A percentile compares a stretch with the other conserved stretches of the same genome.
These are phyloP conservation scores for Brachyrhaphis roseni DNA, from an alignment of 2,797 vertebrate species.

Conservation along the genomic window DNA sequence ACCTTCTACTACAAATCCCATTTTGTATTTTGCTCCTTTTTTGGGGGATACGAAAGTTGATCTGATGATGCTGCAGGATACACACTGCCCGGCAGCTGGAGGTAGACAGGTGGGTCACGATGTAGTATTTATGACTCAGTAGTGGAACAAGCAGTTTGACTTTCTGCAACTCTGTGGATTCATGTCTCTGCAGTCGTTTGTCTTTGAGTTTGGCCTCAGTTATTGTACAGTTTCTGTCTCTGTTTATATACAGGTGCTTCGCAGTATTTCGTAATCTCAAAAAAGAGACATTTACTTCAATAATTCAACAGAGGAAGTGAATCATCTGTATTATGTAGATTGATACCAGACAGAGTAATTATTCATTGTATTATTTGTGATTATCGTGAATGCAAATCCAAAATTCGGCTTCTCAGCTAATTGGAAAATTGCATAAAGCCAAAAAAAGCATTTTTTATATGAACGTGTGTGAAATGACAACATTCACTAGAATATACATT, in stretches of 20 bases:
- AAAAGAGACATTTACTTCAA: not conserved
- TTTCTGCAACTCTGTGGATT: not conserved
- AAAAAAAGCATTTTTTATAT: not conserved
- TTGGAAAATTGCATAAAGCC: not conserved
- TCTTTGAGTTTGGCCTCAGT: not conserved
- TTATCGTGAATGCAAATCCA: not conserved
- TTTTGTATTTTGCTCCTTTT: not conserved
- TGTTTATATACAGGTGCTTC: not conserved
- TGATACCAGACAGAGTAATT: not conserved
- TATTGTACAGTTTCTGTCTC: not conserved
- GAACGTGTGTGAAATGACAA: not conserved
- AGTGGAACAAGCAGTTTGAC: conserved; percentile 1
- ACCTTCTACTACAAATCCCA: not conserved
- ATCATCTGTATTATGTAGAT: not conserved
- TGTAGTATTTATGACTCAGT: conserved; percentile 4
- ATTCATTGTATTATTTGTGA: not conserved
- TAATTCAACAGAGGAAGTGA: not conserved
- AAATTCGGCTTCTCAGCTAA: not conserved
- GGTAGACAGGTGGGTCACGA: not conserved
- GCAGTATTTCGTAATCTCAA: not conserved
- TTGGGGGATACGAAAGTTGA: not conserved
- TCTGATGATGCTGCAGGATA: not conserved
- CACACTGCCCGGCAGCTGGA: not conserved
- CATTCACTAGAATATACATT: not conserved
- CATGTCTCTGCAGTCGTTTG: not conserved